A percentile compares a stretch with the other conserved stretches of the same genome.
Conservation (phyloP, 2,888 invertebrate genomes). For the Ferdinandea cuprea region DNA sequence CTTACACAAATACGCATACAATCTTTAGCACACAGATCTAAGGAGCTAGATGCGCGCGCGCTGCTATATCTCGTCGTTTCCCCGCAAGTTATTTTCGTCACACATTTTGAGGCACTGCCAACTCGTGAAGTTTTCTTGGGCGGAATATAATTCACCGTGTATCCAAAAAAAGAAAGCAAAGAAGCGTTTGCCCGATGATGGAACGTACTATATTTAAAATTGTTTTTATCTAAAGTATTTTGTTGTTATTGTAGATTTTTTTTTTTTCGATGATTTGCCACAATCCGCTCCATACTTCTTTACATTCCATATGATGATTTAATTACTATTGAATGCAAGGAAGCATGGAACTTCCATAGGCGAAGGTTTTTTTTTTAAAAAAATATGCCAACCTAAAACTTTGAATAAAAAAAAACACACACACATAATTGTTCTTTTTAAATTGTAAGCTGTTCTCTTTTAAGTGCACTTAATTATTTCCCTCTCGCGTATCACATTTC, state of each 20-base stretch:
- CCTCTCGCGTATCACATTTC: constrained; percentile 53
- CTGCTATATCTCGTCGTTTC: constrained; percentile 1
- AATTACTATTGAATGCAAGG: constrained; percentile 84
- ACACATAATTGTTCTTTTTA: background rate
- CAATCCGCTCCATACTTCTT: constrained; percentile 84
- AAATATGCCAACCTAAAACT: background rate
- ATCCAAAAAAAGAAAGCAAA: constrained; percentile 50
- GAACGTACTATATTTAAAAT: constrained; percentile 37
- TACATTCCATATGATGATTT: constrained; percentile 83
- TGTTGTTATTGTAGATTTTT: background rate
- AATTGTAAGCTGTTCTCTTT: constrained; percentile 6
- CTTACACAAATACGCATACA: background rate
- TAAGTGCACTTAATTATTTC: constrained; percentile 42
- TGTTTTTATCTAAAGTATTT: constrained; percentile 5
- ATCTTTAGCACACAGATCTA: constrained; percentile 7
- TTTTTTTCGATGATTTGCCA: constrained; percentile 77
- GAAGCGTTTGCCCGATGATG: constrained; percentile 37
- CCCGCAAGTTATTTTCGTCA: constrained; percentile 57
- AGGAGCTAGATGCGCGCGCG: constrained; percentile 46
- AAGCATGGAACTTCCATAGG: constrained; percentile 83
- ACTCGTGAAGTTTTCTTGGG: constrained; percentile 10
- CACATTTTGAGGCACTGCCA: constrained; percentile 55
- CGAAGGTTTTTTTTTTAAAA: too few species aligned
- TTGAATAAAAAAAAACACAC: background rate
- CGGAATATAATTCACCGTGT: constrained; percentile 44